Conservation (phyloP, 2,113 vertebrate genomes). For the Melanerpes aurifrons region DNA sequence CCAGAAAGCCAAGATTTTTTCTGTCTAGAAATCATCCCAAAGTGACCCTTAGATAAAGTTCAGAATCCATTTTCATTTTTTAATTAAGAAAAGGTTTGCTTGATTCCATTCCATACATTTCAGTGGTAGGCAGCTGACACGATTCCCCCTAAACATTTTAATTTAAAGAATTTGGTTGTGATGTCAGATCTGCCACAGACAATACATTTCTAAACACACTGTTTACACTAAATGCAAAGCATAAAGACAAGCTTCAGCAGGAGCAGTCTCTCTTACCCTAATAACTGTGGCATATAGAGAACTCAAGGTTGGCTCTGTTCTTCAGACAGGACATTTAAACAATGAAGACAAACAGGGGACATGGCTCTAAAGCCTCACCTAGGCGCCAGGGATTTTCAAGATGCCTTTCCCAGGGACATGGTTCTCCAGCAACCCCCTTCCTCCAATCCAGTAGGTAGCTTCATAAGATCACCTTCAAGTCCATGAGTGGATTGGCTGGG, state of each 20-base stretch:
- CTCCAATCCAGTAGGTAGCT: background rate
- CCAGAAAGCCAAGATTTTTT: constrained; percentile 74
- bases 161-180: constrained; percentile 38
- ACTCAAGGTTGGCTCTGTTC: background rate
- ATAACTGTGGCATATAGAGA: background rate
- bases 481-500: background rate
- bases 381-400: background rate
- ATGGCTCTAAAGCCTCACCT: background rate
- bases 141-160: constrained; percentile 36
- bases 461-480: background rate
- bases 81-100: constrained; percentile 69
- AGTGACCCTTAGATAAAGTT: constrained; percentile 76
- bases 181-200: constrained; percentile 52
- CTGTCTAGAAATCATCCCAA: constrained; percentile 76
- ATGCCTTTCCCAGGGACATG: background rate
- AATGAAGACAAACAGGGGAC: background rate
- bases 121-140: constrained; percentile 47
- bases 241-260: background rate
- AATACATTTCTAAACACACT: constrained; percentile 32
- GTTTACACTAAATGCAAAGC: constrained; percentile 22
- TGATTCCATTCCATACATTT: constrained; percentile 69
- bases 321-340: background rate
- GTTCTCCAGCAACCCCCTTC: background rate
- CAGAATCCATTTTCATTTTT: constrained; percentile 72
- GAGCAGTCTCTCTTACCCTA: background rate